phyloP scores from a whole-genome alignment of 2,888 invertebrate genomes.

The Nymphalis c-album region DNA sequence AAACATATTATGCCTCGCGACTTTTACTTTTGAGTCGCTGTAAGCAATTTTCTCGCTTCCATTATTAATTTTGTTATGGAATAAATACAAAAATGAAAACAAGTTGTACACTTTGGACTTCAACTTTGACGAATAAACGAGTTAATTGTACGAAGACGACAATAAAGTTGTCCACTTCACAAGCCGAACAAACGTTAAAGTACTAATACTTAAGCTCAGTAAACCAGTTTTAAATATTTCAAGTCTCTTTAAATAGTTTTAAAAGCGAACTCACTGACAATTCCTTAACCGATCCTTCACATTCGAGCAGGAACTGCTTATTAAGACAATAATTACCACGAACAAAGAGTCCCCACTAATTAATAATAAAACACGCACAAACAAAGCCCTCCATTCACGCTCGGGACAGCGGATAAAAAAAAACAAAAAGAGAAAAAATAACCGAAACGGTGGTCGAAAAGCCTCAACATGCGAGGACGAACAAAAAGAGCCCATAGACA shows the following conservation, averaged over 20 bases:
- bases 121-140: neutral
- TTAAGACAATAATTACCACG: slow-evolving; percentile 82
- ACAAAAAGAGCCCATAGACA: slow-evolving; percentile 79
- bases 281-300: slow-evolving; percentile 65
- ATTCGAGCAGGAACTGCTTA: slow-evolving; percentile 80
- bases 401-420: slow-evolving; percentile 68
- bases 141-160: neutral
- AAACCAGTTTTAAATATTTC: slow-evolving; percentile 52
- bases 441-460: slow-evolving; percentile 81
- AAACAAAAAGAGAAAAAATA: slow-evolving; percentile 62
- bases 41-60: slow-evolving; percentile 16
- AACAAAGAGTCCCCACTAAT: slow-evolving; percentile 80
- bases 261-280: slow-evolving; percentile 67
- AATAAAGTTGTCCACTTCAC: slow-evolving; percentile 18
- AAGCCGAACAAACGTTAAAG: slow-evolving; percentile 20
- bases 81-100: neutral
- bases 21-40: slow-evolving; percentile 23
- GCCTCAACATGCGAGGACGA: slow-evolving; percentile 78
- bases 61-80: neutral
- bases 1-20: slow-evolving; percentile 15
- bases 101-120: neutral
- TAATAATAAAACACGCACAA: slow-evolving; percentile 81
- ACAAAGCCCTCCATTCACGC: slow-evolving; percentile 79
- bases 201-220: slow-evolving; percentile 38
- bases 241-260: slow-evolving; percentile 58